phyloP scores from a whole-genome alignment of 2,888 invertebrate genomes.

The Anagyrus pseudococci region DNA sequence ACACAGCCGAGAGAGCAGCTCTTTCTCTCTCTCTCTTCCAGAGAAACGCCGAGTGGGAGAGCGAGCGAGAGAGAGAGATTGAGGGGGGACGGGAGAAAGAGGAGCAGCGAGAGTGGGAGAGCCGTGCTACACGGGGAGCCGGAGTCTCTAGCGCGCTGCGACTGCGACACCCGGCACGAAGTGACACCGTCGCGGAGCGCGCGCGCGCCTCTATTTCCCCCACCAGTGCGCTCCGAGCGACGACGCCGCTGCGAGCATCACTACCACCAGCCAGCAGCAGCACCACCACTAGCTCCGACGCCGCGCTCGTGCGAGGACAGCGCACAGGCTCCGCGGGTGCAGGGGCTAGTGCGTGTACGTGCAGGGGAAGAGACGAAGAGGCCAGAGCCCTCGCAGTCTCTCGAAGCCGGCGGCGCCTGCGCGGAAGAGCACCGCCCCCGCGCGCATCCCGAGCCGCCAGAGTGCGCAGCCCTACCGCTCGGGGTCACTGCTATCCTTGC shows the following conservation, averaged over 20 bases:
- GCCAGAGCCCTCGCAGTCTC: no score
- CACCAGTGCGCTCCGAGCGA: no score
- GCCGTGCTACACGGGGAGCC: no score
- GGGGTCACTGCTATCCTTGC: conserved; percentile 36
- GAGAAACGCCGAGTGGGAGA: conserved; percentile 12
- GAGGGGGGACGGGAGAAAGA: background rate
- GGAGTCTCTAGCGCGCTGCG: no score
- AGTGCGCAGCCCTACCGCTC: background rate
- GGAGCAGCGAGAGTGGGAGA: conserved; percentile 1
- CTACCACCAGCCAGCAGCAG: conserved; percentile 12
- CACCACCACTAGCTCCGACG: no score
- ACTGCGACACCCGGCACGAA: conserved; percentile 55
- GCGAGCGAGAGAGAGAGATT: background rate
- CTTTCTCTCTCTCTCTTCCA: background rate
- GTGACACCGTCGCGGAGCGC: conserved; percentile 52
- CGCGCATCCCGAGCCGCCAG: background rate
- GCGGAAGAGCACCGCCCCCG: no score
- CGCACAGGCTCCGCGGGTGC: no score
- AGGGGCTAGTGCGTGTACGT: no score
- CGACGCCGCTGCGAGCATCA: conserved; percentile 25
- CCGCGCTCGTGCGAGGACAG: no score
- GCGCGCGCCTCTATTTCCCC: conserved; percentile 2
- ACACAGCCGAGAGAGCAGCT: conserved; percentile 11
- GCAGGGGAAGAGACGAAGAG: no score
- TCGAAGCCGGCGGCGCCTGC: no score